These are phyloP conservation scores for Megaceryle maxima DNA, from an alignment of 2,113 vertebrate genomes.

Conservation along the genomic window DNA sequence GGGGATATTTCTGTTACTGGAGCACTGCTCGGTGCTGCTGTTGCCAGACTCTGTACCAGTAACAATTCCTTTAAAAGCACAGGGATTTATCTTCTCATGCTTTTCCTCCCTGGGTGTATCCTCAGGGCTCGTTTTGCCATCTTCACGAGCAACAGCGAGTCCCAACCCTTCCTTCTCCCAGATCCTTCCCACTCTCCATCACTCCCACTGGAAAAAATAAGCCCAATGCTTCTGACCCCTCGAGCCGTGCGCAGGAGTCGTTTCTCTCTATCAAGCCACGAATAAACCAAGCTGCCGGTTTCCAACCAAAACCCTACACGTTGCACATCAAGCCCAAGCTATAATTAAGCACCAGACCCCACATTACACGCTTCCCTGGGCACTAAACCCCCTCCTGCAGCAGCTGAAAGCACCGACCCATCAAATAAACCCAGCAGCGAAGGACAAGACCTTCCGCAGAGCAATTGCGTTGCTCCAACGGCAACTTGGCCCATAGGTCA, in stretches of 20 bases:
- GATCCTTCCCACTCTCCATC: background rate
- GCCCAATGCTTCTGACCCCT: background rate
- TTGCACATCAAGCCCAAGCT: background rate
- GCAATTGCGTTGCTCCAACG: background rate
- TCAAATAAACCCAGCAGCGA: background rate
- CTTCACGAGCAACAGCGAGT: background rate
- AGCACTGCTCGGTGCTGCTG: background rate
- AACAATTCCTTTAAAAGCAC: background rate
- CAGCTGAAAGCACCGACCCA: background rate
- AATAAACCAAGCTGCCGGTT: background rate
- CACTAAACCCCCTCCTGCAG: background rate
- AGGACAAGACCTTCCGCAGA: background rate
- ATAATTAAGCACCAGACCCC: background rate
- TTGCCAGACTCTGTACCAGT: background rate
- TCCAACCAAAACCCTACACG: background rate
- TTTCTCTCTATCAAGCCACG: background rate
- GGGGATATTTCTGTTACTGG: background rate
- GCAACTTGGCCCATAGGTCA: background rate
- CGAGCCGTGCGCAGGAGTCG: fast-evolving
- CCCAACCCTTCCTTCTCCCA: background rate
- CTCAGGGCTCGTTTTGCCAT: background rate
- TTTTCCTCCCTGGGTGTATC: background rate
- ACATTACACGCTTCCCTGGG: fast-evolving
- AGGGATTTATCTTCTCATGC: background rate
- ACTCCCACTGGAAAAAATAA: background rate